phyloP scores from a whole-genome alignment of 2,113 vertebrate species.

The Oncorhynchus tshawytscha region DNA sequence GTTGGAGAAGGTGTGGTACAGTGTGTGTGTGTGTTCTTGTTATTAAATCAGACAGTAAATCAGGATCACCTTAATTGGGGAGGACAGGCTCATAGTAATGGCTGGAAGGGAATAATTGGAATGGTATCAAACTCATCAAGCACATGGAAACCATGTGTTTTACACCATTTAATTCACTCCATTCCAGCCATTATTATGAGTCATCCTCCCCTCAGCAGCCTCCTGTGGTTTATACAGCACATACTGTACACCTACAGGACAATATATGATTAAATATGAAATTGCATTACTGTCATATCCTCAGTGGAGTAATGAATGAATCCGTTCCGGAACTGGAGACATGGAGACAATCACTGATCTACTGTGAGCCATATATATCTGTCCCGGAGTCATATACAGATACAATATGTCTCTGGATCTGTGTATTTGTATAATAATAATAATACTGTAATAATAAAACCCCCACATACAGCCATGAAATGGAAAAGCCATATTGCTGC shows the following conservation, averaged over 20 bases:
- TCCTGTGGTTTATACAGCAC: not conserved
- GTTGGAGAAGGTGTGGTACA: not conserved
- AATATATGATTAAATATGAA: constrained; percentile 30
- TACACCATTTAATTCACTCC: too few species aligned
- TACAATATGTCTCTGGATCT: constrained; percentile 9
- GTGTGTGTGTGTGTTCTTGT: constrained; percentile 6
- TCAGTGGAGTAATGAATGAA: constrained; percentile 12
- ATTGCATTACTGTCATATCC: constrained; percentile 25
- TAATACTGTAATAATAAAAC: not conserved
- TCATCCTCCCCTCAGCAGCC: not conserved
- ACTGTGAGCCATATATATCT: not conserved
- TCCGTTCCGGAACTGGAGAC: not conserved
- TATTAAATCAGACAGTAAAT: constrained; percentile 25
- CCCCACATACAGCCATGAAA: not conserved
- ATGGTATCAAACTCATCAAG: too few species aligned
- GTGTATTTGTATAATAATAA: not conserved
- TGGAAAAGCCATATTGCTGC: not conserved
- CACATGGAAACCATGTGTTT: too few species aligned
- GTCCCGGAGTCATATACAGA: not conserved
- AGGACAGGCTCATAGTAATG: too few species aligned
- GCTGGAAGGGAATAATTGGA: too few species aligned
- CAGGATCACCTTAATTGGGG: not conserved
- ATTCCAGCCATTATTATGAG: too few species aligned
- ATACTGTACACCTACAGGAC: constrained; percentile 13
- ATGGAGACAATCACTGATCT: not conserved